Conservation (phyloP, 2,888 invertebrate species). For the Eumacrocentrus americanus region DNA sequence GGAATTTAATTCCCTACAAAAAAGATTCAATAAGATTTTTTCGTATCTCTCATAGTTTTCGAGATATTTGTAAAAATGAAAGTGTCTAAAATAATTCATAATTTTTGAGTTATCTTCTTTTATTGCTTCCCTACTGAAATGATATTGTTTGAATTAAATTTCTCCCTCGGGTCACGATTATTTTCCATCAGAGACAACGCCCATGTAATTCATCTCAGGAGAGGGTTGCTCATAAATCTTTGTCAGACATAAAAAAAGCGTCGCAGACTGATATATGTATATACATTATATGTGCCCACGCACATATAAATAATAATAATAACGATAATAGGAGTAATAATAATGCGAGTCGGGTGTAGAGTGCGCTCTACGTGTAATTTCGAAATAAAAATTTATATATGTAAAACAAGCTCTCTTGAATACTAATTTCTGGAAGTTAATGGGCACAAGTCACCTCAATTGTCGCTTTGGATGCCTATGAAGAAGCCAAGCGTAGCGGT, state of each 20-base stretch:
- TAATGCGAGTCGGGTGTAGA: neutral
- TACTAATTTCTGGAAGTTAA: too few relatives aligned
- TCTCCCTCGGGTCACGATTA: too few relatives aligned
- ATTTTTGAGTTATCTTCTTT: too few relatives aligned
- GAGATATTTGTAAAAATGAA: too few relatives aligned
- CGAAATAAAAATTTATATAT: neutral
- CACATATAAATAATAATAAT: conserved; percentile 2
- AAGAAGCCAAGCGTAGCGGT: neutral
- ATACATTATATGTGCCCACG: conserved; percentile 1
- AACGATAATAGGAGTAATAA: neutral
- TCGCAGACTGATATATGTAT: neutral
- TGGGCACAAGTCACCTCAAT: too few relatives aligned
- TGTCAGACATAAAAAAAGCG: neutral
- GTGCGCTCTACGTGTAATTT: neutral
- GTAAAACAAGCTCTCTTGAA: neutral
- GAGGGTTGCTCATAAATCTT: neutral
- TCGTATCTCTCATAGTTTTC: too few relatives aligned
- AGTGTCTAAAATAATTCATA: too few relatives aligned
- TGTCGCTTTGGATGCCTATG: neutral
- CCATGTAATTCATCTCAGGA: neutral
- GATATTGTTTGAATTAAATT: too few relatives aligned
- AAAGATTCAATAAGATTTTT: too few relatives aligned
- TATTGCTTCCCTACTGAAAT: too few relatives aligned
- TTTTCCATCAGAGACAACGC: too few relatives aligned
- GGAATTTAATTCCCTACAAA: too few relatives aligned